Base-by-base conservation (phyloP, 2,888 invertebrate genomes). In the Drosophila mimica region DNA sequence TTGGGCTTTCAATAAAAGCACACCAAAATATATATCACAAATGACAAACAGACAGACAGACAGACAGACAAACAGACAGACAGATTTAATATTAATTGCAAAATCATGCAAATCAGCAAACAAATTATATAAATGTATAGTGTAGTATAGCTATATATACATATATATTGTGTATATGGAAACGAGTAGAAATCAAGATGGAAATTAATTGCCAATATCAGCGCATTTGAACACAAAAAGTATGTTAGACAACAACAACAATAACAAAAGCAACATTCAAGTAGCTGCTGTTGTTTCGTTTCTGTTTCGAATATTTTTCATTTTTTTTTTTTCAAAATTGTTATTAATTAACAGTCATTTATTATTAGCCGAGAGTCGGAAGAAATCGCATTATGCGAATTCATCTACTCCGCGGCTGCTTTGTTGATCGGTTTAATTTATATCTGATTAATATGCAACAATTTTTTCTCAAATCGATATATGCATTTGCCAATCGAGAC, bases 121-220 rank as follows among this genome's bases (percentile, higher is more conserved):
- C 75, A 77, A 75, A 75, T 79, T 74, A 73, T 76, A 64, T 58
- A 15, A 40, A 38, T 56, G 13, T 59, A 62, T 59, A 62, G 70
- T 63, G 59, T 54, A 17, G 7, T 15, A 25, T 25, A 46, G 20
- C 17, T 40, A 33, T 3, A 4, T 30, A 30, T 30, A 15, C 17
- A 20, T 8, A 46, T 8, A 25, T 46, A 20, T 43, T 15, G 63
- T 64, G 56, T 72, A 69, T 68, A 56, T 52, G 53, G 63, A 72
- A 69, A 62, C 57, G 77, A 71, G 76, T 73, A 75, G 82, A 79
- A 63, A 59, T 57, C 75, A 65, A 81, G 84, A 68, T 75, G 71
- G 63, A 78, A 77, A 90, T 88, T 91, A 89, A 91, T 88, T 82
- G 86, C 76, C 79, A 77, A 76, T 82, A 89, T 87, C 83, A 82